A percentile compares a stretch with the other conserved stretches of the same genome.
Conservation (phyloP, 2,888 invertebrate genomes). For the Clostera curtula region DNA sequence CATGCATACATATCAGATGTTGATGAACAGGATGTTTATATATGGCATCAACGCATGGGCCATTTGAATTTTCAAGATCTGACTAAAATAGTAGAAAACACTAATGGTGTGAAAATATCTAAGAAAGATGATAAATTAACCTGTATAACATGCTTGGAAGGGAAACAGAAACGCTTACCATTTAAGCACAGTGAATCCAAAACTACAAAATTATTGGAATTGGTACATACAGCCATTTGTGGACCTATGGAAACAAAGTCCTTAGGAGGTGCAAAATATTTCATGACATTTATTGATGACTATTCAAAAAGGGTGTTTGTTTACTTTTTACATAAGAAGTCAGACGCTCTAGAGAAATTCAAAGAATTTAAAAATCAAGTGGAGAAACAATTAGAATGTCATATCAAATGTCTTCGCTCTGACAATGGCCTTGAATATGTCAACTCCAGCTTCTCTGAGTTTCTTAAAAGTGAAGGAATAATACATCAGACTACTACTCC, state of each 20-base stretch:
- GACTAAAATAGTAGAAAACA: not conserved
- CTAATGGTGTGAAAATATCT: slow-evolving; percentile 1
- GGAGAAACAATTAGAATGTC: not conserved
- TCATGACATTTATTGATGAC: slow-evolving; percentile 4
- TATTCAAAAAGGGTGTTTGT: not conserved
- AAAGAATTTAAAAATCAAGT: not conserved
- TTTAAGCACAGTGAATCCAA: slow-evolving; percentile 1
- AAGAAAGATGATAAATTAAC: not conserved
- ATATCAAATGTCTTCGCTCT: not conserved
- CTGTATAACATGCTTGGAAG: slow-evolving; percentile 1
- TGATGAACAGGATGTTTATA: not conserved
- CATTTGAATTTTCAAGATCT: slow-evolving; percentile 1
- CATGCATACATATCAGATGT: not conserved
- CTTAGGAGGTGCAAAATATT: slow-evolving; percentile 10
- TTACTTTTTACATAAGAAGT: not conserved
- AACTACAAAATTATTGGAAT: not conserved
- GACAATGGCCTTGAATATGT: not conserved
- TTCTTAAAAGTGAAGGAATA: not conserved
- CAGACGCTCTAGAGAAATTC: not conserved
- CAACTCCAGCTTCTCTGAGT: slow-evolving; percentile 2
- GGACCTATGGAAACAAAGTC: slow-evolving; percentile 13
- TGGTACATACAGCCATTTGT: slow-evolving; percentile 13
- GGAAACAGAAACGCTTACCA: slow-evolving; percentile 3
- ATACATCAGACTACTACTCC: slow-evolving; percentile 4
- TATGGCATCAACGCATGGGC: slow-evolving; percentile 1